Base-by-base conservation (phyloP, 2,888 invertebrate species). In the Copidosoma aretas region DNA sequence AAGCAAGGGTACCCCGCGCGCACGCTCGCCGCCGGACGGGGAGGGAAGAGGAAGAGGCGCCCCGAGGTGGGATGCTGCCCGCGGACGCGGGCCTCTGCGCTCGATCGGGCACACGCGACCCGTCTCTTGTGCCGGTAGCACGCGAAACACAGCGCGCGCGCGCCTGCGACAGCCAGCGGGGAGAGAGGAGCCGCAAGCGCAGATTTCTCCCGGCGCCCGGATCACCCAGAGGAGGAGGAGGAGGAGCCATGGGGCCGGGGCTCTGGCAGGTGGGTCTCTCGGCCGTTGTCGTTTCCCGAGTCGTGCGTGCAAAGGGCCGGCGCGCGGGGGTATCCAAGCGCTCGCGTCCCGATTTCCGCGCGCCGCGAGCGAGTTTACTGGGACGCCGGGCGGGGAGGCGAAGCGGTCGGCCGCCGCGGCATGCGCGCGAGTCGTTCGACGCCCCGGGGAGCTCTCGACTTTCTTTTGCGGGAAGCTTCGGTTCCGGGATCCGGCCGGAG, bases 21-120 rank as follows among this genome's bases (percentile, higher is more conserved):
- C 14, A 46, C 60, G 32, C 51, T 14, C 32, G 22, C 4, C 24
- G 43, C 10, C 2, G 22, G 32, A 21, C 57, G 24, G n/a, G 41
- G 74, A 71, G 75, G 75, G 80, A 22, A 60, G 70, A 53, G 80
- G 82, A 83, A 80, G 83, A 82, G 83, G 82, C 82, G 82, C 83
- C n/a, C 1, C 12, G 82, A 83, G 82, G 82, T 80, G 81, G 81
- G 83, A 83, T 83, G 82, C 79, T 80, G 82, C 77, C 8, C 32
- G 76, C 78, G 73, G 82, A 79, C 75, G 78, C 79, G 77, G 76
- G 22, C 32, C 39, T 54, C 32, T 39, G 39, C 10, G 60, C 63
- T 62, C 68, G 65, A 68, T 71, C 71, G 65, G 43, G 49, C 81
- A 80, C 75, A 82, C 79, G 77, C 80, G 80, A 78, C 78, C 76